These are phyloP conservation scores for Glaucopsyche alexis DNA, from an alignment of 2,888 invertebrate genomes.

Conservation along the genomic window DNA sequence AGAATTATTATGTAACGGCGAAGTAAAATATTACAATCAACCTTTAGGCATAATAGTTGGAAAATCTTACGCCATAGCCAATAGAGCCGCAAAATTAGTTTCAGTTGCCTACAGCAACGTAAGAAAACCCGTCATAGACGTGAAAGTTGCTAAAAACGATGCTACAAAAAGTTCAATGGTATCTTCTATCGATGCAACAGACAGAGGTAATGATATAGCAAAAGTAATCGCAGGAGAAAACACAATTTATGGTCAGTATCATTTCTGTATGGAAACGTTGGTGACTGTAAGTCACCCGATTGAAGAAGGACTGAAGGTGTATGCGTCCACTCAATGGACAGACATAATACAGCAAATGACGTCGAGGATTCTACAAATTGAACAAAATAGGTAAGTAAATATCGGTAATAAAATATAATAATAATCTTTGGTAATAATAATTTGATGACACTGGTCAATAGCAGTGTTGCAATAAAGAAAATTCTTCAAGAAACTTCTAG, in stretches of 20 bases:
- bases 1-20: conserved; percentile 71
- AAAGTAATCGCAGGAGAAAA: conserved; percentile 52
- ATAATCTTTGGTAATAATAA: no score
- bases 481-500: no score
- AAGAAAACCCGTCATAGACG: conserved; percentile 49
- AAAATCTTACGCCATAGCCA: conserved; percentile 68
- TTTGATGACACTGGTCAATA: no score
- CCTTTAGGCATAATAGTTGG: conserved; percentile 84
- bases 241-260: conserved; percentile 78
- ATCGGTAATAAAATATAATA: no score
- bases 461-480: no score
- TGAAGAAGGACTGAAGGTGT: conserved; percentile 83
- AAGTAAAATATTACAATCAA: conserved; percentile 82
- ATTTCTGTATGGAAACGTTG: conserved; percentile 84
- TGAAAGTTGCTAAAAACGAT: conserved; percentile 48
- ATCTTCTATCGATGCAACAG: conserved; percentile 41
- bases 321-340: conserved; percentile 78
- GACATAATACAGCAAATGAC: conserved; percentile 72
- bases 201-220: conserved; percentile 44
- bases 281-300: conserved; percentile 78
- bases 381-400: conserved; percentile 66
- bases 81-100: conserved; percentile 74
- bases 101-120: conserved; percentile 71
- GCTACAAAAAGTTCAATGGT: conserved; percentile 43
- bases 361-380: conserved; percentile 71